Evolutionary conservation across 2,888 invertebrate genomes (phyloP).

Genomic region (Osedax frankpressi): DNA sequence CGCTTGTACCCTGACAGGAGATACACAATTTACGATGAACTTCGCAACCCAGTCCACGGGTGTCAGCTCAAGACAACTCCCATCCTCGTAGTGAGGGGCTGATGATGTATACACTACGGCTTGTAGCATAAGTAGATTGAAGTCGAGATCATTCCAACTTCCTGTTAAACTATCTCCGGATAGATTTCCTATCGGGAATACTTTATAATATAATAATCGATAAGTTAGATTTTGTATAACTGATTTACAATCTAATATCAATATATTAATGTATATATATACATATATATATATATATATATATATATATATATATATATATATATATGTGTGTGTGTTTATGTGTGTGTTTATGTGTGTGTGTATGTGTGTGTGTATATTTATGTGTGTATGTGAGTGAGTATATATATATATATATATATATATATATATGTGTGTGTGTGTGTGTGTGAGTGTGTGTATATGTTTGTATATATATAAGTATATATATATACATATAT

Average conservation of each 20-base stretch:
- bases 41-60: conserved; percentile 46
- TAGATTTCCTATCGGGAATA: conserved; percentile 35
- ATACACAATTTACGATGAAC: conserved; percentile 36
- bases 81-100: conserved; percentile 36
- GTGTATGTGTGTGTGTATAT: no score
- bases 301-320: no score
- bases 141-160: conserved; percentile 46
- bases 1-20: conserved; percentile 33
- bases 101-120: conserved; percentile 34
- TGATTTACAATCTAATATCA: no score
- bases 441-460: neutral
- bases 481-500: conserved; percentile 3
- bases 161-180: conserved; percentile 38
- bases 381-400: no score
- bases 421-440: no score
- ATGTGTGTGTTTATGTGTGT: no score
- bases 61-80: conserved; percentile 46
- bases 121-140: conserved; percentile 43
- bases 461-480: neutral
- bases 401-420: no score
- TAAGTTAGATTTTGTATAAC: neutral
- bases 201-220: no score
- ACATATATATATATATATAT: no score
- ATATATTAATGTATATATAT: no score
- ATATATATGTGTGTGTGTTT: no score